phyloP scores from a whole-genome alignment of 1,140 invertebrate genomes.

The Mylabris phalerata region DNA sequence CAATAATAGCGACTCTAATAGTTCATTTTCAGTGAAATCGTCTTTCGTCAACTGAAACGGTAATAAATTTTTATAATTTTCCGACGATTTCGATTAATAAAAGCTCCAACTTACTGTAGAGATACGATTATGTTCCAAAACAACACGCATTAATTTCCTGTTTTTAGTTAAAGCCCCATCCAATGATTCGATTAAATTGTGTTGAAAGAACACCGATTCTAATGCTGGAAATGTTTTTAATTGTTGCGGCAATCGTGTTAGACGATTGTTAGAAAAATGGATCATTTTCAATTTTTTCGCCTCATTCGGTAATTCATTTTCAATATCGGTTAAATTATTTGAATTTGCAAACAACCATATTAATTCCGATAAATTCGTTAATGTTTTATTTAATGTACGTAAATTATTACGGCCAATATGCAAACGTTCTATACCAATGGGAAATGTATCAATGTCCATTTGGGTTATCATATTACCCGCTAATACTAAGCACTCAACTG shows the following conservation, averaged over 20 bases:
- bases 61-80: conserved; percentile 1
- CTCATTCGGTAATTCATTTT: conserved; percentile 64
- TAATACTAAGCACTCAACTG: conserved; percentile 60
- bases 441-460: conserved; percentile 35
- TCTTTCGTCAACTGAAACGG: conserved; percentile 57
- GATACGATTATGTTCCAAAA: conserved; percentile 65
- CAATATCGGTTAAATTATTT: conserved; percentile 64
- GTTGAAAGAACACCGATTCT: conserved; percentile 61
- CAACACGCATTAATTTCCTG: conserved; percentile 54
- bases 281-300: conserved; percentile 58
- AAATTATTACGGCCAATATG: conserved; percentile 67
- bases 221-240: conserved; percentile 57
- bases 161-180: conserved; percentile 63
- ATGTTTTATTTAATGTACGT: conserved; percentile 62
- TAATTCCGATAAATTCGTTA: conserved; percentile 60
- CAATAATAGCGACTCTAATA: conserved; percentile 59
- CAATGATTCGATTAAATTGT: conserved; percentile 61
- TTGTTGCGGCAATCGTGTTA: conserved; percentile 61
- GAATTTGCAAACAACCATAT: conserved; percentile 71
- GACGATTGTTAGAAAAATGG: conserved; percentile 62
- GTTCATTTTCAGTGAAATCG: conserved; percentile 62
- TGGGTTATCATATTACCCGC: conserved; percentile 58
- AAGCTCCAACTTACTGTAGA: conserved; percentile 52
- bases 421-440: conserved; percentile 55
- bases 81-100: not conserved